Percentiles rank a stretch among this genome's conserved stretches.
These are phyloP conservation scores for Trypoxylon attenuatum DNA, from an alignment of 2,888 invertebrate genomes.

Conservation along the genomic window DNA sequence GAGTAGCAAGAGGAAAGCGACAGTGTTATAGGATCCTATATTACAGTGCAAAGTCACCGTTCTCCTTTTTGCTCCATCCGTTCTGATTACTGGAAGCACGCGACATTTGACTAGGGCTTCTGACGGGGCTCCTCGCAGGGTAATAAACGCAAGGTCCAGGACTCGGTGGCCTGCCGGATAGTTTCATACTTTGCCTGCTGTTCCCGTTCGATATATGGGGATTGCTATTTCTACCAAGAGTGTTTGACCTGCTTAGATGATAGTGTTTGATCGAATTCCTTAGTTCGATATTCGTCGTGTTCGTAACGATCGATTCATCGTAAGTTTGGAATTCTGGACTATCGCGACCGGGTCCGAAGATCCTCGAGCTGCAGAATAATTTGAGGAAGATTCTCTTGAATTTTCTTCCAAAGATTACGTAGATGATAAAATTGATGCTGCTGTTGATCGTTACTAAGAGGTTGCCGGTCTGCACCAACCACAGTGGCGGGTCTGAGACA, in stretches of 20 bases:
- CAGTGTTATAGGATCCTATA: too few species aligned
- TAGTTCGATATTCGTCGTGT: conserved; percentile 79
- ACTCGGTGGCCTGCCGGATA: conserved; percentile 67
- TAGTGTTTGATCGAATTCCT: conserved; percentile 80
- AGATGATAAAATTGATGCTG: conserved; percentile 97
- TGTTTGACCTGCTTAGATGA: conserved; percentile 76
- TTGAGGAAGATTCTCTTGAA: conserved; percentile 91
- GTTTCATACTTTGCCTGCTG: conserved; percentile 58
- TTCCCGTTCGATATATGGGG: conserved; percentile 55
- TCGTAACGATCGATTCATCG: conserved; percentile 89
- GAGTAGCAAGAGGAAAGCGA: too few species aligned
- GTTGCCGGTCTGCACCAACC: conserved; percentile 89
- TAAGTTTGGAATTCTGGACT: conserved; percentile 84
- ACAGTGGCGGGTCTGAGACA: conserved; percentile 79
- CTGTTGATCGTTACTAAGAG: conserved; percentile 97
- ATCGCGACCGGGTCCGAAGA: conserved; percentile 77
- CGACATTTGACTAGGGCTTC: conserved; percentile 62
- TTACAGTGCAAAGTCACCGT: conserved; percentile 51
- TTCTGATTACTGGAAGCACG: conserved; percentile 59
- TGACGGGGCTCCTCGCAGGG: conserved; percentile 72
- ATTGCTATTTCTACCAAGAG: conserved; percentile 70
- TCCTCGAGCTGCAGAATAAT: conserved; percentile 83
- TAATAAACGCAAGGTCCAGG: conserved; percentile 78
- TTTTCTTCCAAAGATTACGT: conserved; percentile 98
- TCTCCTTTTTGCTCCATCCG: conserved; percentile 58